Percentiles rank a stretch among this genome's conserved stretches.
Conservation (phyloP, 30 jellyfish, hydroid and myxozoan species). For the Hydractinia symbiolongicarpus region DNA sequence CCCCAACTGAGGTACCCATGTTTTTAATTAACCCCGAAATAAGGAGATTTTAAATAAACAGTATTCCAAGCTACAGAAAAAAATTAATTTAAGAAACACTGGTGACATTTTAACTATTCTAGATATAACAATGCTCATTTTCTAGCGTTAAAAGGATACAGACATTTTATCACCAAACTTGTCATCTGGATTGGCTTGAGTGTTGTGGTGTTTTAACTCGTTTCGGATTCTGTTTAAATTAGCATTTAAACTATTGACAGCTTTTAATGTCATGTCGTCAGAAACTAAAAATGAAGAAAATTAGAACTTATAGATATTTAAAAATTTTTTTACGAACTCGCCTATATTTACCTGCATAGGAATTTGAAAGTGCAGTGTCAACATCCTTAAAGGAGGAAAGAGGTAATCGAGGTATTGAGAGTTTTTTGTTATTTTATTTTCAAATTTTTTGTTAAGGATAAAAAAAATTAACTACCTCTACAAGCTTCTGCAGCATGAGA, state of each 20-base stretch:
- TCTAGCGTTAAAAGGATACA: conserved; percentile 56
- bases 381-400: not conserved
- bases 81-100: no score
- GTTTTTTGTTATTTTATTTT: no score
- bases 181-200: conserved; percentile 55
- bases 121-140: no score
- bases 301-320: not conserved
- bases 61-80: no score
- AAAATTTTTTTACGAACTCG: not conserved
- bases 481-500: conserved; percentile 76
- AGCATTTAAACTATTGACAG: conserved; percentile 55
- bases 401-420: not conserved
- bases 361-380: not conserved
- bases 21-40: no score
- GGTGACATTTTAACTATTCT: no score
- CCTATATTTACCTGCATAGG: not conserved
- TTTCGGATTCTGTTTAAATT: conserved; percentile 60
- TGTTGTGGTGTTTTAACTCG: conserved; percentile 63
- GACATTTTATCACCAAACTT: conserved; percentile 66
- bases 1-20: no score
- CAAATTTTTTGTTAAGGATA: no score
- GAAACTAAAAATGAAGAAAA: conserved; percentile 36
- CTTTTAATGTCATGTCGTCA: conserved; percentile 60
- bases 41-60: no score
- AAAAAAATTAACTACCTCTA: conserved; percentile 45